These are phyloP conservation scores for Poecilia wingei DNA, from an alignment of 2,797 vertebrate genomes.

Conservation along the genomic window DNA sequence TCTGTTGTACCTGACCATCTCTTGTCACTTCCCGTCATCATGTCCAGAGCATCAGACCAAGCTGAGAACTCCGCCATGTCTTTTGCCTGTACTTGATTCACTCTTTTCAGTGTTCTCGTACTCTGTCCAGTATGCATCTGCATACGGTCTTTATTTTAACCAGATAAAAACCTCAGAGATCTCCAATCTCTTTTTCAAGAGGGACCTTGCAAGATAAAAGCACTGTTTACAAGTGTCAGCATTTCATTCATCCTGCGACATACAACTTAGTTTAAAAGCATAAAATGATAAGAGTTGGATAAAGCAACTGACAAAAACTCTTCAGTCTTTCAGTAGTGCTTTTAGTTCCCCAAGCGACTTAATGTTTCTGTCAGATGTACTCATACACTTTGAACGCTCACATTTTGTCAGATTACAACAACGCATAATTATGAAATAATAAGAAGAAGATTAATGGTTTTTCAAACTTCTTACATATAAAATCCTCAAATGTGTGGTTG, in stretches of 20 bases:
- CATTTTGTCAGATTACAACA: neutral
- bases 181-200: too few relatives aligned
- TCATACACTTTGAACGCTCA: neutral
- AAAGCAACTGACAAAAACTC: too few relatives aligned
- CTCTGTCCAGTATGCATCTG: neutral
- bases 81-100: slow-evolving; percentile 17
- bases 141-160: too few relatives aligned
- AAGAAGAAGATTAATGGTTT: neutral
- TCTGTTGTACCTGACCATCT: slow-evolving; percentile 48
- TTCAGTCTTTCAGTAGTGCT: too few relatives aligned
- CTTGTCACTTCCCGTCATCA: slow-evolving; percentile 11
- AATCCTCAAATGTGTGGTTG: neutral
- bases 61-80: slow-evolving; percentile 13
- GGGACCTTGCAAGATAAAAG: too few relatives aligned
- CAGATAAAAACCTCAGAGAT: too few relatives aligned
- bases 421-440: neutral
- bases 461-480: neutral
- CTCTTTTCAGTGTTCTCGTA: neutral
- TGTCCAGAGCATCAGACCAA: slow-evolving; percentile 2
- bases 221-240: too few relatives aligned
- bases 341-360: neutral
- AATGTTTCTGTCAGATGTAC: neutral
- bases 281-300: too few relatives aligned
- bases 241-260: too few relatives aligned
- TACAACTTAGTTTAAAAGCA: too few relatives aligned